phyloP scores from a whole-genome alignment of 1,140 invertebrate species.

The Dysdera silvatica region DNA sequence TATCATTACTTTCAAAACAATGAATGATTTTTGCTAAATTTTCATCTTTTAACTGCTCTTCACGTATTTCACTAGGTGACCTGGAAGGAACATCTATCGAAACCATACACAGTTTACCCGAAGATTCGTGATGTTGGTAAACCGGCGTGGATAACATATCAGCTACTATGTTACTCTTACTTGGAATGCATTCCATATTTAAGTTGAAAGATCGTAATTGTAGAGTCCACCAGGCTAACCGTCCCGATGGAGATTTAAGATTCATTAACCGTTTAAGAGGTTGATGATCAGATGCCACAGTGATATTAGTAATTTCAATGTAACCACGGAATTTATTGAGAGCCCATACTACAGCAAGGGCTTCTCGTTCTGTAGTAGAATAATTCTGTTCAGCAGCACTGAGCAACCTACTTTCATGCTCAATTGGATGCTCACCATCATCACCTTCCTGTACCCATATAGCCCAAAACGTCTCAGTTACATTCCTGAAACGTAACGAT shows the following conservation, averaged over 20 bases:
- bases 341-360: slow-evolving; percentile 45
- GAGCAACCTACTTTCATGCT: slow-evolving; percentile 45
- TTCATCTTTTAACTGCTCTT: background rate
- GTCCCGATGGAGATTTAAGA: slow-evolving; percentile 41
- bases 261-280: slow-evolving; percentile 45
- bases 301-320: slow-evolving; percentile 41
- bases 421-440: slow-evolving; percentile 39
- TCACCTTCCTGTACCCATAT: slow-evolving; percentile 38
- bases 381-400: slow-evolving; percentile 45
- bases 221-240: slow-evolving; percentile 47
- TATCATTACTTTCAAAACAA: background rate
- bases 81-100: background rate
- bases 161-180: slow-evolving; percentile 37
- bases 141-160: slow-evolving; percentile 38
- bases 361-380: slow-evolving; percentile 46
- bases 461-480: slow-evolving; percentile 33
- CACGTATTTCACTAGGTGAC: background rate
- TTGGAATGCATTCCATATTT: slow-evolving; percentile 43
- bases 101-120: background rate
- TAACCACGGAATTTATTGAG: slow-evolving; percentile 12
- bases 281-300: slow-evolving; percentile 48
- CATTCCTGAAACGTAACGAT: no score
- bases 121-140: background rate
- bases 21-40: background rate
- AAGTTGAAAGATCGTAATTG: slow-evolving; percentile 47